Percentiles rank a stretch among this genome's conserved stretches.
phyloP scores from a whole-genome alignment of 2,797 vertebrate species.

The Silurus aristotelis region DNA sequence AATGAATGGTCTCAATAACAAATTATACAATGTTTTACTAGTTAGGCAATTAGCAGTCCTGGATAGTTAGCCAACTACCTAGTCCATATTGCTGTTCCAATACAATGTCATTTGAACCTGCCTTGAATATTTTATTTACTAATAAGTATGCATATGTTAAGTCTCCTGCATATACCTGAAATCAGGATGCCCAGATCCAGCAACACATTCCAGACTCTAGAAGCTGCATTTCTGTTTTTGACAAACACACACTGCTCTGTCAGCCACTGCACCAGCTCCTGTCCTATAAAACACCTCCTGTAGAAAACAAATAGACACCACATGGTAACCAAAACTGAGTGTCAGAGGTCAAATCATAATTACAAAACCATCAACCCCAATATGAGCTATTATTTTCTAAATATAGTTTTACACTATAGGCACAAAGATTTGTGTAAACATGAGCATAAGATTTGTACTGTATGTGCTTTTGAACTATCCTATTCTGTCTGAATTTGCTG shows the following conservation, averaged over 20 bases:
- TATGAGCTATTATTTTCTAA: neutral
- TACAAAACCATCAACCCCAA: neutral
- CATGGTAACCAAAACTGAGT: constrained; percentile 17
- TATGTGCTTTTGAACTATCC: no score
- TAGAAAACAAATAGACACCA: constrained; percentile 32
- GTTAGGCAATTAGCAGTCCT: neutral
- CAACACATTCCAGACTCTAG: constrained; percentile 80
- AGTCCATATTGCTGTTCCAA: neutral
- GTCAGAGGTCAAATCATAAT: neutral
- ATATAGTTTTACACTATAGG: no score
- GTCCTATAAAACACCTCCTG: constrained; percentile 81
- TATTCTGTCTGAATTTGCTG: no score
- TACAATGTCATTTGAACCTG: neutral
- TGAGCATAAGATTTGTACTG: no score
- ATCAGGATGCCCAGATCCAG: constrained; percentile 81
- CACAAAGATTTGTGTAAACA: no score
- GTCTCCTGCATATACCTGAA: constrained; percentile 36
- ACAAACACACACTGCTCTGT: constrained; percentile 78
- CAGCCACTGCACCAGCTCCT: constrained; percentile 84
- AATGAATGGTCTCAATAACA: neutral
- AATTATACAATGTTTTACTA: neutral
- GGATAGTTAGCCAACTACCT: neutral
- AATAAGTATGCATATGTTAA: neutral
- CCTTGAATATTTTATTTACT: constrained; percentile 1
- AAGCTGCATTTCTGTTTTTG: constrained; percentile 73